Base-by-base conservation (phyloP, 2,113 vertebrate species). In the Stegostoma tigrinum region DNA sequence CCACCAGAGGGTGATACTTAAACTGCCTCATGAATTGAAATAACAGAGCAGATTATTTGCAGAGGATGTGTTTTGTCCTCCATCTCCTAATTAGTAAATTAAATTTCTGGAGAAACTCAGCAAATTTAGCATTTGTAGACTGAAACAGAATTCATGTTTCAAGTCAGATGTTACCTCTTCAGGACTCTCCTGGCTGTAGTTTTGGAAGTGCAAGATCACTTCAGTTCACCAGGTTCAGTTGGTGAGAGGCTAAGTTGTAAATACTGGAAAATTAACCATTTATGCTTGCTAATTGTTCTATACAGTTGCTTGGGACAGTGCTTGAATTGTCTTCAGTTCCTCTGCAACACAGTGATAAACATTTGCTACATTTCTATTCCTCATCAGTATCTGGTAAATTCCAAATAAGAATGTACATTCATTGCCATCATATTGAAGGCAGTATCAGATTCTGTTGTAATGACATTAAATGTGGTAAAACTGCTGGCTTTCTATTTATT, bases 1-100 rank as follows among this genome's bases (percentile, higher is more conserved):
- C 94, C 94, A 95, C 68, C 42, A 75, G 94, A 34, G 68, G 94
- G 66, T 75, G 94, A 42, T 72, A 48, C 52, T 95, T 95, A 45
- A 72, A 75, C 30, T 48, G 48, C 48, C 48, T 95, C 67, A 52
- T 23, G 48, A 30, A 5, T 66, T 66, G n/a, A 61, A 93, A 66
- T 93, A 66, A 67, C n/a, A 93, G 61, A 34, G n/a, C 8, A 52
- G 38, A 52, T 30, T 48, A 52, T 48, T 42, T 83, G 17, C 17
- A 83, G 23, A 45, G 23, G 38, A 38, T 80, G 34, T 78, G 34
- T 80, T 80, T 38, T n/a, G 34, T 80, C 75, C n/a, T 61, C 7
- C 0, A 61, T 61, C 55, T 61, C 0, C 6, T 61, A 61, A 10
- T 10, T 61, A 61, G 10, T 61, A 61, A 61, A 61, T 61, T 0